Evolutionary conservation across 2,888 invertebrate genomes (phyloP).

Genomic region (Amaurobius ferox): DNA sequence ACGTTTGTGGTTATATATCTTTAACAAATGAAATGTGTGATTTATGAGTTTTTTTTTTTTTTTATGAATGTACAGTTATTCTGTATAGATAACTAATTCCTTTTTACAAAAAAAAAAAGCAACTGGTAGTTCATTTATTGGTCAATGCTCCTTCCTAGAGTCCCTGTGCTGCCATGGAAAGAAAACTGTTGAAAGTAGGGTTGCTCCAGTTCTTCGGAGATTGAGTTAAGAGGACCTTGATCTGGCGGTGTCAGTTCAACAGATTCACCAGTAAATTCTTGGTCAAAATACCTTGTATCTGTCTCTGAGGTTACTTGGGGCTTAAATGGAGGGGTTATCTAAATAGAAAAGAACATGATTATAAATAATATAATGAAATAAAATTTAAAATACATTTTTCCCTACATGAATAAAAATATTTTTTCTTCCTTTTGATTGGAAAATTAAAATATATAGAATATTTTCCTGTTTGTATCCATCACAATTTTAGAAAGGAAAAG

Average conservation of each 20-base stretch:
- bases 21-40: constrained; percentile 6
- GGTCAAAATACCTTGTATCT: constrained; percentile 98
- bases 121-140: constrained; percentile 36
- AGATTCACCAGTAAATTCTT: constrained; percentile 97
- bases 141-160: constrained; percentile 71
- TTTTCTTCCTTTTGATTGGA: no score
- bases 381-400: no score
- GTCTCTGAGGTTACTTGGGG: constrained; percentile 96
- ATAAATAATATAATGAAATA: neutral
- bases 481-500: no score
- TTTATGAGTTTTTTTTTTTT: neutral
- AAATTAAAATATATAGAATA: no score
- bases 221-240: constrained; percentile 81
- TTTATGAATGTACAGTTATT: neutral
- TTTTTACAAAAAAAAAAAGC: neutral
- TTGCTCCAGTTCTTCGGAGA: constrained; percentile 82
- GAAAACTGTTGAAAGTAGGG: constrained; percentile 89
- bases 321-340: constrained; percentile 95
- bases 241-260: constrained; percentile 97
- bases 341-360: constrained; percentile 69
- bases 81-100: neutral
- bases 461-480: no score
- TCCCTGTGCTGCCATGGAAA: constrained; percentile 78
- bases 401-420: no score
- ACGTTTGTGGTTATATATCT: neutral